Conservation (phyloP, 2,113 vertebrate species). For the Lepus timidus region DNA sequence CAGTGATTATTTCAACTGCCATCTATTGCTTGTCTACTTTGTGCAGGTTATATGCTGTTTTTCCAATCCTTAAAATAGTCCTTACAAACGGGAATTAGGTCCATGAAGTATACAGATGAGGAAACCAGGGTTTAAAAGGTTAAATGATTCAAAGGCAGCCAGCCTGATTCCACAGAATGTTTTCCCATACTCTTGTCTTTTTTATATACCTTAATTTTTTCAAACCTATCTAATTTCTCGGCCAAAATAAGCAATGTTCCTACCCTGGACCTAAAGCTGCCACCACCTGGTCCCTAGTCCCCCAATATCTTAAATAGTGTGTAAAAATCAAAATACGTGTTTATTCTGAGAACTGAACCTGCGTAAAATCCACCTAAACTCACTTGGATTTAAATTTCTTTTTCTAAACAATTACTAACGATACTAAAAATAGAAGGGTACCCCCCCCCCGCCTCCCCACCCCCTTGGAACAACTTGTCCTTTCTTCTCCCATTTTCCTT, state of each 20-base stretch:
- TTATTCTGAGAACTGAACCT: slow-evolving; percentile 34
- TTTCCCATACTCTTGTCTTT: background rate
- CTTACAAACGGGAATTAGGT: background rate
- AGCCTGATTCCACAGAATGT: background rate
- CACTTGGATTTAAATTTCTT: slow-evolving; percentile 30
- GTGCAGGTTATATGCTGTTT: background rate
- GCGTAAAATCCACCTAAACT: slow-evolving; percentile 7
- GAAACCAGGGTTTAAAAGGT: background rate
- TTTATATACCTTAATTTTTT: slow-evolving; percentile 4
- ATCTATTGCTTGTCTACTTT: background rate
- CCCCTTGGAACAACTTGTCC: background rate
- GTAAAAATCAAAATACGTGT: background rate
- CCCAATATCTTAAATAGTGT: background rate
- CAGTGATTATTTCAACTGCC: background rate
- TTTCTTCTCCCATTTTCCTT: background rate
- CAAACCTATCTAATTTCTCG: background rate
- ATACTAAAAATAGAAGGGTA: background rate
- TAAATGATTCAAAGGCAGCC: background rate
- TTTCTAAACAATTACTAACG: background rate
- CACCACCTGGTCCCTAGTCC: background rate
- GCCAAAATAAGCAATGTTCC: background rate
- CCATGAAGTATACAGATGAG: background rate
- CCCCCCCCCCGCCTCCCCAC: background rate
- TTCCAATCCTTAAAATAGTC: background rate
- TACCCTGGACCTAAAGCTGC: background rate